Evolutionary conservation across 2,113 vertebrate genomes (phyloP).

Genomic region (Oplegnathus fasciatus): DNA sequence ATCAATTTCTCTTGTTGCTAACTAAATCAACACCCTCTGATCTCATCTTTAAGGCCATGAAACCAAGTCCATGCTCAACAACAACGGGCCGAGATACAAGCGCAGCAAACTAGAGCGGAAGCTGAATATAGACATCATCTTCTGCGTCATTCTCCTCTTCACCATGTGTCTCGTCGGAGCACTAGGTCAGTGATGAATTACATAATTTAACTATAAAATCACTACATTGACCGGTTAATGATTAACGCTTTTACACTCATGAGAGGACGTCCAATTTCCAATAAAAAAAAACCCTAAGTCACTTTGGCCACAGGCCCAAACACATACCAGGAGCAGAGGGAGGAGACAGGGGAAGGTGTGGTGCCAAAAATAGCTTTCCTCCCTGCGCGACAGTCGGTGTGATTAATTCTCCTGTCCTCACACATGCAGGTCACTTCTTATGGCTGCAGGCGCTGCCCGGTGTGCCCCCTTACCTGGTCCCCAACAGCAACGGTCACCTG

Average conservation of each 20-base stretch:
- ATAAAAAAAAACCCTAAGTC: neutral
- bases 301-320: constrained; percentile 49
- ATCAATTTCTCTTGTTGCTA: constrained; percentile 5
- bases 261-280: constrained; percentile 46
- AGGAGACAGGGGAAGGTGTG: constrained; percentile 45
- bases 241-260: constrained; percentile 50
- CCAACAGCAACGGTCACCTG: constrained; percentile 82
- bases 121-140: constrained; percentile 91
- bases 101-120: constrained; percentile 93
- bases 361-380: constrained; percentile 71
- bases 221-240: constrained; percentile 36
- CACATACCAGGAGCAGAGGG: neutral
- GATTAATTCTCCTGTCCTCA: constrained; percentile 71
- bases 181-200: constrained; percentile 84
- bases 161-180: constrained; percentile 93
- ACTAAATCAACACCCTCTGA: constrained; percentile 24
- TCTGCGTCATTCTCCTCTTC: constrained; percentile 91
- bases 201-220: constrained; percentile 49
- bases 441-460: constrained; percentile 86
- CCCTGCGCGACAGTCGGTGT: constrained; percentile 33
- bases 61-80: constrained; percentile 97
- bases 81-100: constrained; percentile 91
- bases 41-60: constrained; percentile 89
- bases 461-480: constrained; percentile 88
- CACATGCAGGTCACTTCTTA: constrained; percentile 88